Evolutionary conservation across 1,140 invertebrate genomes (phyloP), one percentile per base, ranked within the genome.

Genomic region (Halictus rubicundus): DNA sequence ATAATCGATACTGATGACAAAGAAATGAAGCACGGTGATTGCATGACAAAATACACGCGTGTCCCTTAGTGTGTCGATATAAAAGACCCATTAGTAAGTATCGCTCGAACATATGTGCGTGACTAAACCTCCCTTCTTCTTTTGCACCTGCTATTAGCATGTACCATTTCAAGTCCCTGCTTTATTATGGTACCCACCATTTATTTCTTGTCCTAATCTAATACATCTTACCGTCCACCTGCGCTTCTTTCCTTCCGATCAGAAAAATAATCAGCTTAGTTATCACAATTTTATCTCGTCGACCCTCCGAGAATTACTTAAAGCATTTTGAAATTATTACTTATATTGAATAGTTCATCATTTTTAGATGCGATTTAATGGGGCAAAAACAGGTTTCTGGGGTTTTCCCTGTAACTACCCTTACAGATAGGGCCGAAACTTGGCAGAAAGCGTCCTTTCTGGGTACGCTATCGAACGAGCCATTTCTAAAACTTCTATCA

Each of bases 201-300:
- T 88, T 84, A 79, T 81, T 76, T 82, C 69, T 79, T 59, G 59
- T 68, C 78, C 82, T 70, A 84, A 72, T 64, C 61, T 70, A 57
- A 81, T 70, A 57, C 61, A 68, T 79, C 69, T 32, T 23, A 46
- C 37, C 27, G 61, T 68, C 54, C 70, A 80, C 59, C 68, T 78
- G 70, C 57, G 19, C 52, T 59, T 61, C 32, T 54, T 64, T 32
- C 7, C n/a, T 46, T 10, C 6, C 6, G 7, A 52, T 23, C 1
- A 46, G 2, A 46, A 46, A 10, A 14, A 46, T 46, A 46, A 46
- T 46, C 42, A 65, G 46, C 23, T 37, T 64, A 19, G 1, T 32
- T 61, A 25, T 39, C 16, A 19, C 23, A 23, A n/a, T 70, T 23
- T 59, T 1, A 37, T 21, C 12, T 3, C 8, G 4, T 23, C 0